Conservation (phyloP, 1,140 invertebrate genomes). For the Halesus radiatus region DNA sequence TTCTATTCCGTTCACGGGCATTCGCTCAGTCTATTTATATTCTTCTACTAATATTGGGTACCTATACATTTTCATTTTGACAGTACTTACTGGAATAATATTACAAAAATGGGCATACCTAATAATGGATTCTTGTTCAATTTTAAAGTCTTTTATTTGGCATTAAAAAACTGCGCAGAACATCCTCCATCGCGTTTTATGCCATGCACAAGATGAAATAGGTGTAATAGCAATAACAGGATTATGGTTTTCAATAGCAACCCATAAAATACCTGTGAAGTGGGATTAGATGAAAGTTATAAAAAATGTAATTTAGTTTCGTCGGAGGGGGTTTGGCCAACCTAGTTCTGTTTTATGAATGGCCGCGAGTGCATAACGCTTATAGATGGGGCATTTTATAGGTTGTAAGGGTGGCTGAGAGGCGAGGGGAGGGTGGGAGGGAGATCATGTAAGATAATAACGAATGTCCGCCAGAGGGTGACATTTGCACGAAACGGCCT, state of each 20-base stretch:
- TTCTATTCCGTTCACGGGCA: not conserved
- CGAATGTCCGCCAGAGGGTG: constrained; percentile 54
- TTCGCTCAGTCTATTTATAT: not conserved
- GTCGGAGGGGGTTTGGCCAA: constrained; percentile 7
- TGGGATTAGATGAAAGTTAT: constrained; percentile 43
- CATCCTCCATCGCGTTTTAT: not conserved
- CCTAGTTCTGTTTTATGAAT: constrained; percentile 47
- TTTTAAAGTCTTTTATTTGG: too few relatives aligned
- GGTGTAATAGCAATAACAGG: constrained; percentile 21
- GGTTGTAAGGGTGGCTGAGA: constrained; percentile 6
- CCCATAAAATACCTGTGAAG: constrained; percentile 41
- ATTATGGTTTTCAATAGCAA: constrained; percentile 25
- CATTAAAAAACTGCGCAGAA: too few relatives aligned
- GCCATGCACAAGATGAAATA: constrained; percentile 1
- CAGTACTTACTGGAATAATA: too few relatives aligned
- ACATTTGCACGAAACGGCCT: constrained; percentile 56
- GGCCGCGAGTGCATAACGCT: constrained; percentile 46
- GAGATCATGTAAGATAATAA: constrained; percentile 56
- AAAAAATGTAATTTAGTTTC: constrained; percentile 48
- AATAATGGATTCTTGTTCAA: too few relatives aligned
- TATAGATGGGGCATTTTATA: constrained; percentile 49
- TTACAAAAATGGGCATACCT: too few relatives aligned
- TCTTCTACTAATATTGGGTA: too few relatives aligned
- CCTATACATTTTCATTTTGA: too few relatives aligned
- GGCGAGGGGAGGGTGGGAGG: constrained; percentile 13